Evolutionary conservation across 2,888 invertebrate genomes (phyloP).

Genomic region (Hirtodrosophila duncani): DNA sequence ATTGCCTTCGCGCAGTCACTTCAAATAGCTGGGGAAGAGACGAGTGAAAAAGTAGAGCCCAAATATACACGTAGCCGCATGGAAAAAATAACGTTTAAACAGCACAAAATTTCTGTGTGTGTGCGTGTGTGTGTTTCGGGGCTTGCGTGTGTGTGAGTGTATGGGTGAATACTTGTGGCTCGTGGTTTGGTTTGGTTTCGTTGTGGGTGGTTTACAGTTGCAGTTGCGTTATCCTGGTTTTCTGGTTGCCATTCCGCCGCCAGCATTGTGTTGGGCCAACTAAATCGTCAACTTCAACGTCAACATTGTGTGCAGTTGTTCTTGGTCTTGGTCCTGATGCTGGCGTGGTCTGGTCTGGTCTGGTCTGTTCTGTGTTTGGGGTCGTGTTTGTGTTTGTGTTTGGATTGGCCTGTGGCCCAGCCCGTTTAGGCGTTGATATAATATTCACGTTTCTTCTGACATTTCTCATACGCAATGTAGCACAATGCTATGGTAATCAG

Average conservation of each 20-base stretch:
- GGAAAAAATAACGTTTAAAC: conserved; percentile 47
- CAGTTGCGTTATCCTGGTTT: not conserved
- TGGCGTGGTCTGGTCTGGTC: too few species aligned
- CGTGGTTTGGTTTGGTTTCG: too few species aligned
- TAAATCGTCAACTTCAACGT: conserved; percentile 63
- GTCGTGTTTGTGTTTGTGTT: conserved; percentile 60
- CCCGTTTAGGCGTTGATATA: conserved; percentile 79
- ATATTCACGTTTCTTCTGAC: conserved; percentile 83
- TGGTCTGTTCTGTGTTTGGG: too few species aligned
- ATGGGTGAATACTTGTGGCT: conserved; percentile 11
- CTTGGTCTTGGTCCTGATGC: too few species aligned
- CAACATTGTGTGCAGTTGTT: conserved; percentile 63
- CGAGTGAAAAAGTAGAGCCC: conserved; percentile 11
- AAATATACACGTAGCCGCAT: too few species aligned
- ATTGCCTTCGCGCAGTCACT: conserved; percentile 9
- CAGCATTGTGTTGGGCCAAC: conserved; percentile 48
- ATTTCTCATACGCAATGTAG: conserved; percentile 89
- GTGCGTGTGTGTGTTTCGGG: conserved; percentile 17
- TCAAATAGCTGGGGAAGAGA: conserved; percentile 25
- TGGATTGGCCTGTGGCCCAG: conserved; percentile 18
- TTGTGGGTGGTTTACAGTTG: too few species aligned
- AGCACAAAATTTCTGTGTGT: conserved; percentile 31
- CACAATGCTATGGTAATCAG: conserved; percentile 89
- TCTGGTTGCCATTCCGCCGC: not conserved
- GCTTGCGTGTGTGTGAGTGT: conserved; percentile 3